These are phyloP conservation scores for Solen grandis DNA, from an alignment of 1,140 invertebrate species.

Conservation along the genomic window DNA sequence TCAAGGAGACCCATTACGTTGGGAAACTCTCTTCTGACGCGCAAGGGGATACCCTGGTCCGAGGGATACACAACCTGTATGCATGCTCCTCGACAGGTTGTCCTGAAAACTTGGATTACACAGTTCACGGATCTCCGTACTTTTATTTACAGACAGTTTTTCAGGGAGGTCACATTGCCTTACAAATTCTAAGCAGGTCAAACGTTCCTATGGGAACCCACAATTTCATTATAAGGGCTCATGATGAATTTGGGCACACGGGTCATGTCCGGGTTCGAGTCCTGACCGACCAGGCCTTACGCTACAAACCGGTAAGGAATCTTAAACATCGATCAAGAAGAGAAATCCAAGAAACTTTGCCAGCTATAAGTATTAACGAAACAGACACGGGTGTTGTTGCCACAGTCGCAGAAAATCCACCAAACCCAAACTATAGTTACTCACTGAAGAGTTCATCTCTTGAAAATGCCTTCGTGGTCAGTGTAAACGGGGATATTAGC, in stretches of 20 bases:
- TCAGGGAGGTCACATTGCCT: slow-evolving; percentile 7
- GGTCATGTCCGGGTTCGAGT: slow-evolving; percentile 25
- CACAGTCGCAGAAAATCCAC: not conserved
- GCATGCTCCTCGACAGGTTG: not conserved
- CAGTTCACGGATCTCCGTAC: slow-evolving; percentile 9
- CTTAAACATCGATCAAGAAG: slow-evolving; percentile 1
- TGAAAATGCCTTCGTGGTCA: slow-evolving; percentile 29
- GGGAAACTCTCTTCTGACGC: not conserved
- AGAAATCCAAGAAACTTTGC: slow-evolving; percentile 6
- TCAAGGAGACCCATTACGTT: not conserved
- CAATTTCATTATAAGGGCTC: slow-evolving; percentile 28
- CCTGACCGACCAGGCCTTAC: not conserved
- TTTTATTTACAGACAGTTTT: slow-evolving; percentile 37
- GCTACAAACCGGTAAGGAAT: not conserved
- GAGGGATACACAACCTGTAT: slow-evolving; percentile 23
- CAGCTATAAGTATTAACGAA: not conserved
- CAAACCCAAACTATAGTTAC: slow-evolving; percentile 3
- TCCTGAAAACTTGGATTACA: slow-evolving; percentile 36
- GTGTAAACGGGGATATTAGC: not conserved
- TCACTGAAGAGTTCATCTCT: slow-evolving; percentile 9
- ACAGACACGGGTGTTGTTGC: slow-evolving; percentile 10
- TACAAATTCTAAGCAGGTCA: not conserved
- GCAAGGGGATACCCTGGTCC: slow-evolving; percentile 3
- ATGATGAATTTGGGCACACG: slow-evolving; percentile 2
- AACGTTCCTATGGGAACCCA: not conserved